phyloP scores from a whole-genome alignment of 1,140 invertebrate genomes.

The Lethrus apterus region DNA sequence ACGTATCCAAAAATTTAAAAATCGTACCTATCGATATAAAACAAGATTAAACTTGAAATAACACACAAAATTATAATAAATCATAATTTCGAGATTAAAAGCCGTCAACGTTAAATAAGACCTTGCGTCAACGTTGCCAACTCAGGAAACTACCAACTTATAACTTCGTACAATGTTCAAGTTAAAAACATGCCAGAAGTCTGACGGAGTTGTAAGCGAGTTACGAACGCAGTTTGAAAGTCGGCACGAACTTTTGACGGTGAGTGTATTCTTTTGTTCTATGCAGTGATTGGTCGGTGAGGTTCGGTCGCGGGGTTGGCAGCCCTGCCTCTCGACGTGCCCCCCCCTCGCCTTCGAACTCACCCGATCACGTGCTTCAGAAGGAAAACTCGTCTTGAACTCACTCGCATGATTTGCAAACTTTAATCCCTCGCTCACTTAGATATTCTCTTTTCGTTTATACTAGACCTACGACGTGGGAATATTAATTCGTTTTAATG shows the following conservation, averaged over 20 bases:
- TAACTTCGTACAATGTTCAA: conserved; percentile 14
- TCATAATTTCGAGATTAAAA: conserved; percentile 12
- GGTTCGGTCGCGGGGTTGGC: conserved; percentile 34
- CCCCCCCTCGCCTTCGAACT: conserved; percentile 10
- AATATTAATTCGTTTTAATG: conserved; percentile 3
- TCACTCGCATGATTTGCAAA: conserved; percentile 18
- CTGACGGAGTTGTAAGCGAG: conserved; percentile 3
- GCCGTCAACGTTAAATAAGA: conserved; percentile 5
- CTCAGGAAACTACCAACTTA: conserved; percentile 13
- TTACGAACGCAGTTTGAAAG: conserved; percentile 10
- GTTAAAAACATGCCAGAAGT: conserved; percentile 14
- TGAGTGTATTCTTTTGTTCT: conserved; percentile 39
- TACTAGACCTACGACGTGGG: conserved; percentile 1
- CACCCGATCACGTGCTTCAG: conserved; percentile 19
- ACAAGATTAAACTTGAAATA: no score
- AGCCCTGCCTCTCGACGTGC: conserved; percentile 17
- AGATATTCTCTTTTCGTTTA: conserved; percentile 14
- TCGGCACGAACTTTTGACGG: conserved; percentile 24
- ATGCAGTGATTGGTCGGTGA: conserved; percentile 36
- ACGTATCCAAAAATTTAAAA: no score
- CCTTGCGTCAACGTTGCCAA: conserved; percentile 5
- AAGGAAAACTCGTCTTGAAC: conserved; percentile 18
- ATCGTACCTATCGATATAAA: no score
- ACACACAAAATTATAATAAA: no score
- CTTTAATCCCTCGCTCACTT: conserved; percentile 14